Evolutionary conservation across 1,140 invertebrate species (phyloP).

Genomic region (Vanessa tameamea): DNA sequence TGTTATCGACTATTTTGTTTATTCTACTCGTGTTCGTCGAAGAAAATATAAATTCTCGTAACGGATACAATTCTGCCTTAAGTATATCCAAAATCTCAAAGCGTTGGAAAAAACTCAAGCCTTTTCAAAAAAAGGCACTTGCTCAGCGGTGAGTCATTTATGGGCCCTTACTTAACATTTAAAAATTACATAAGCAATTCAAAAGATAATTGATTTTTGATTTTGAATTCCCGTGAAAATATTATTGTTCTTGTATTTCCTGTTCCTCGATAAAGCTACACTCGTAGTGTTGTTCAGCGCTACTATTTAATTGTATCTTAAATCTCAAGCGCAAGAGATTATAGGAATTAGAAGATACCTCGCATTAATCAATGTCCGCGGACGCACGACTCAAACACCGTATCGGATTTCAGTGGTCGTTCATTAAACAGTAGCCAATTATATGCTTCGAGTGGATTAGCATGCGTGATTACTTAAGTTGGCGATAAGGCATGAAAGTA

Average conservation of each 20-base stretch:
- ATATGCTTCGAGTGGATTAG: constrained; percentile 29
- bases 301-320: constrained; percentile 25
- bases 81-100: no score
- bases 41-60: no score
- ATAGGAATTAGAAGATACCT: constrained; percentile 30
- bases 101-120: no score
- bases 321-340: constrained; percentile 25
- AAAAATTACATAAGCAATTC: no score
- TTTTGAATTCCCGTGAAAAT: no score
- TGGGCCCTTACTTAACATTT: no score
- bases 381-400: constrained; percentile 30
- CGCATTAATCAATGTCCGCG: constrained; percentile 32
- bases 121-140: no score
- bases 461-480: constrained; percentile 26
- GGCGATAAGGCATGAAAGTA: constrained; percentile 2
- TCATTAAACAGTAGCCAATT: constrained; percentile 39
- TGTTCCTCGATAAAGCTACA: not conserved
- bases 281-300: not conserved
- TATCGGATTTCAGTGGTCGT: constrained; percentile 33
- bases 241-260: not conserved
- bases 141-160: no score
- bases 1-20: no score
- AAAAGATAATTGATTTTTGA: no score
- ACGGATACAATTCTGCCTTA: no score
- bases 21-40: no score